A percentile compares a stretch with the other conserved stretches of the same genome.
These are phyloP conservation scores for Melolontha melolontha DNA, from an alignment of 2,888 invertebrate genomes.

Conservation along the genomic window DNA sequence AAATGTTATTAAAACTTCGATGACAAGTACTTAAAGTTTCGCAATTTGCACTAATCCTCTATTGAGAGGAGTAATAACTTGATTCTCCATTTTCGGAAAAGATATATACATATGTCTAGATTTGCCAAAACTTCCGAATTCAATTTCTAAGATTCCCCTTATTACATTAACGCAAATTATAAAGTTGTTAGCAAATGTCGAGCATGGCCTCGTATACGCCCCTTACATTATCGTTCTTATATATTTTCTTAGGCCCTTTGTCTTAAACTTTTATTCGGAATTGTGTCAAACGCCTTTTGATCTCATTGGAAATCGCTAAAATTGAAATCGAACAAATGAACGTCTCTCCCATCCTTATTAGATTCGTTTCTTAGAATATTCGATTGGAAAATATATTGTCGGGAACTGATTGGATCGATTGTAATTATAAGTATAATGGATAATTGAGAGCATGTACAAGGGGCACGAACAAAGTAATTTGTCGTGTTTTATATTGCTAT, in stretches of 20 bases:
- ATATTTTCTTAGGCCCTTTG: background rate
- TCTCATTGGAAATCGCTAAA: background rate
- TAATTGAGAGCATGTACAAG: too few relatives aligned
- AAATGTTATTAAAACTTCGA: slow-evolving; percentile 35
- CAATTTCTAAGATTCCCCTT: slow-evolving; percentile 31
- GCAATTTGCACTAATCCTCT: slow-evolving; percentile 31
- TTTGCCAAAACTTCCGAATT: slow-evolving; percentile 28
- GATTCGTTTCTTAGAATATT: background rate
- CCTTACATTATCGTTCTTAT: background rate
- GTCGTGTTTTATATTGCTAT: too few relatives aligned
- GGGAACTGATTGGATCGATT: too few relatives aligned
- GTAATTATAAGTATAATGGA: too few relatives aligned
- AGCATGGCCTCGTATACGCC: background rate
- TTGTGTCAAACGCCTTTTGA: background rate
- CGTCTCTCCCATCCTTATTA: background rate
- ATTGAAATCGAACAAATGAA: slow-evolving; percentile 7
- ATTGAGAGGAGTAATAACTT: slow-evolving; percentile 17
- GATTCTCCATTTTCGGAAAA: too few relatives aligned
- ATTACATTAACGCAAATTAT: slow-evolving; percentile 35
- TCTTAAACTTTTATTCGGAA: background rate
- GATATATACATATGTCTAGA: too few relatives aligned
- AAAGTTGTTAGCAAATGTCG: slow-evolving; percentile 15
- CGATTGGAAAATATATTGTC: too few relatives aligned
- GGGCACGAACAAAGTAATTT: too few relatives aligned
- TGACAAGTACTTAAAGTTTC: slow-evolving; percentile 35